Evolutionary conservation across 2,113 vertebrate genomes (phyloP), one percentile per base, ranked within the genome.

Genomic region (Hylia prasina): DNA sequence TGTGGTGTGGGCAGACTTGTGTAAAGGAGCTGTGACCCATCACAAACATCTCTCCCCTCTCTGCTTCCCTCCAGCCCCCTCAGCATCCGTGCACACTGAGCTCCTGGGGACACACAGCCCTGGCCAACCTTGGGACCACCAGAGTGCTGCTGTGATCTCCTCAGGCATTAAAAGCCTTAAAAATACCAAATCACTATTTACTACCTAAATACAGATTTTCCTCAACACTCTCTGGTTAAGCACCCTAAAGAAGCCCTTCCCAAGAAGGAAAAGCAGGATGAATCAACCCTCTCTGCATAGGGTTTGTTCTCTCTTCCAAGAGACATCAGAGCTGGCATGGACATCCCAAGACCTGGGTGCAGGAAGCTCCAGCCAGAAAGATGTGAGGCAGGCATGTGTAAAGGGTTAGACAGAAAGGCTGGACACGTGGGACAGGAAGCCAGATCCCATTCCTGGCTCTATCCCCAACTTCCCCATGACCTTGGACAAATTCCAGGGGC

Each of bases 361-460:
- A 54, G 53, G 87, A 90, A 81, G 84, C 47, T 71, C 61, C 87
- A 47, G 61, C 9, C 20, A 39, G 44, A 68, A 50, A 19, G 56
- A 44, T 10, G 28, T 31, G 65, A 83, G 68, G 58, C 61, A 71
- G 50, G 16, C 10, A 0, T 7, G 22, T 60, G 51, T 60, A 40
- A 7, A 72, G 39, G 33, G 72, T 37, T 35, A 53, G 28, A 71
- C 33, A 42, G 33, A 84, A 89, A 79, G 70, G 81, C 50, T 82
- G 81, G 47, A 56, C 65, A 75, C 0, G 0, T 25, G 72, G 57
- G 53, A 84, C 65, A 86, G 60, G 63, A 90, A 90, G 33, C 27
- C 66, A 76, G 30, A 69, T 61, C 82, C 65, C 51, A 60, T 77
- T 96, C 78, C 84, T 84, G 69, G 25, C 68, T 96, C 94, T 51